A percentile compares a stretch with the other conserved stretches of the same genome.
These are phyloP conservation scores for Astur gentilis DNA, from an alignment of 2,113 vertebrate species.

Conservation along the genomic window DNA sequence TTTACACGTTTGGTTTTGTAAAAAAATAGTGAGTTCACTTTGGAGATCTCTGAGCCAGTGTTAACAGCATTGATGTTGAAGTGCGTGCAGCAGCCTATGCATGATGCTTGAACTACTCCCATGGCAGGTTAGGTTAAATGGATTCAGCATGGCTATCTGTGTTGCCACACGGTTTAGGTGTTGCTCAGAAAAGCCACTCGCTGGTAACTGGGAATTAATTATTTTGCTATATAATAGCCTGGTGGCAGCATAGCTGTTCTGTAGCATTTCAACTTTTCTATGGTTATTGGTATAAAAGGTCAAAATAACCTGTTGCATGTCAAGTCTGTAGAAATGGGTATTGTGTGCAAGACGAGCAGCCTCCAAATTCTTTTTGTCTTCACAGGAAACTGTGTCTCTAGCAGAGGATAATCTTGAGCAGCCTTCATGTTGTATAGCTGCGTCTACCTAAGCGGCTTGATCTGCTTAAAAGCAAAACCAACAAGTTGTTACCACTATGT, in stretches of 20 bases:
- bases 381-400: not conserved
- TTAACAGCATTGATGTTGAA: not conserved
- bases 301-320: not conserved
- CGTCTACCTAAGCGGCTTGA: not conserved
- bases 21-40: not conserved
- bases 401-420: not conserved
- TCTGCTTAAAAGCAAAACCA: not conserved
- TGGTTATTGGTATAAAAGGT: not conserved
- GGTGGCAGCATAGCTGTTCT: not conserved
- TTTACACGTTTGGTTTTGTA: not conserved
- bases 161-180: rapidly evolving
- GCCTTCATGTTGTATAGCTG: not conserved
- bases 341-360: not conserved
- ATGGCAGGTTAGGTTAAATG: not conserved
- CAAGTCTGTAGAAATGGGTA: not conserved
- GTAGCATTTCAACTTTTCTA: not conserved
- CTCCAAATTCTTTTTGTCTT: not conserved
- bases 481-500: not conserved
- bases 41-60: not conserved
- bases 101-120: not conserved
- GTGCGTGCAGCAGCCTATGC: not conserved
- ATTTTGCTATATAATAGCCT: not conserved
- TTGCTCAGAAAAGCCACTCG: not conserved
- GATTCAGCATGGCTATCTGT: not conserved
- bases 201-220: not conserved